Evolutionary conservation across 2,888 invertebrate species (phyloP), one percentile per base, ranked within the genome.

Genomic region (Conops quadrifasciatus): DNA sequence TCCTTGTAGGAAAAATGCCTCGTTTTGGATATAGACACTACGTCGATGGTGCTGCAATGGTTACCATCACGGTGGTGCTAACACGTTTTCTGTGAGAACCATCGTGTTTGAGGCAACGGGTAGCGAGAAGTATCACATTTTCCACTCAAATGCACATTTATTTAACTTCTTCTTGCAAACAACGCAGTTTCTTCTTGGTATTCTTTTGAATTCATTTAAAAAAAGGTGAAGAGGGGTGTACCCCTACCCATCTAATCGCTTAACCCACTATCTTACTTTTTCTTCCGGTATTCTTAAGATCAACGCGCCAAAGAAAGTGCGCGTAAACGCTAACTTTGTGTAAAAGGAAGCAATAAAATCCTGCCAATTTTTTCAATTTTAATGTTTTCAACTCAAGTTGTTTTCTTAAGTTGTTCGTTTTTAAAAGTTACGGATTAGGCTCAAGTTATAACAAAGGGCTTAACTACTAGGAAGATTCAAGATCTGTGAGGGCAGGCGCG

Each of bases 141-240:
- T 67, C 60, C 60, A 67, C 67, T 67, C 49, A 67, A 67, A 67
- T 67, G 59, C 67, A 59, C 67, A 59, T 67, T 67, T 67, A 67
- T 67, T 67, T 60, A 67, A 67, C 60, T 67, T 47, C 67, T 67
- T 67, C 45, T 45, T 58, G 67, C 45, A 45, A 58, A 67, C 67
- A 45, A 58, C n/a, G 53, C 36, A 56, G 24, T 26, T 58, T 47
- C 30, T 67, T 67, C 24, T 26, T 58, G 26, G 15, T 30, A 36
- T 56, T 49, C 64, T 64, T 49, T 64, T 47, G 24, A 47, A 11
- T 36, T 36, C 36, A 36, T 36, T 36, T 36, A 36, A 36, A 36
- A 36, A 36, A 36, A 36, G 9, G 36, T 36, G 36, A 36, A 9
- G n/a, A n/a, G n/a, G n/a, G n/a, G n/a, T n/a, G n/a, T n/a, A n/a